These are phyloP conservation scores for Ictalurus punctatus DNA, from an alignment of 2,113 vertebrate species.

Conservation along the genomic window DNA sequence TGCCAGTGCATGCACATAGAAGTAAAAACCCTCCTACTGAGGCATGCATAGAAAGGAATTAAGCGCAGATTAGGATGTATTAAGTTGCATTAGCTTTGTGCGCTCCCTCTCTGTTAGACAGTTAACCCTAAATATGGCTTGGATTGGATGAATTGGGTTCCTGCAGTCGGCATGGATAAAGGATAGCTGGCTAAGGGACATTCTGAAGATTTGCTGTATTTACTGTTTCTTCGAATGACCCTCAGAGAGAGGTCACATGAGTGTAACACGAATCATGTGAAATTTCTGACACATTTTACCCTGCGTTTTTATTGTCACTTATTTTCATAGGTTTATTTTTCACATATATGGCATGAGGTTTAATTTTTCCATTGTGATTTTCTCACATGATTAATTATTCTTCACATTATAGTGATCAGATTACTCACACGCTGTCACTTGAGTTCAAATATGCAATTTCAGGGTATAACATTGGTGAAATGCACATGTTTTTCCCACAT, in stretches of 20 bases:
- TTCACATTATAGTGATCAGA: background rate
- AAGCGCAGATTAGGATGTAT: conserved; percentile 51
- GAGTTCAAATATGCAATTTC: background rate
- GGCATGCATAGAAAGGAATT: conserved; percentile 45
- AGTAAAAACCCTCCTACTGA: conserved; percentile 43
- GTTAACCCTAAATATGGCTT: conserved; percentile 43
- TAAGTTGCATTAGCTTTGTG: conserved; percentile 47
- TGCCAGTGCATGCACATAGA: conserved; percentile 15
- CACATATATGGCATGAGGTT: background rate
- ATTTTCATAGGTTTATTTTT: background rate
- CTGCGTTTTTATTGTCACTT: background rate
- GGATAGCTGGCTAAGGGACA: background rate
- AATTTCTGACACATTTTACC: background rate
- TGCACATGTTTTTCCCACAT: background rate
- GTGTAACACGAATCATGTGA: background rate
- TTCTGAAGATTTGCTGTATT: background rate
- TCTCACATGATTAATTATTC: background rate
- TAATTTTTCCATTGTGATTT: background rate
- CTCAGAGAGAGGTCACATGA: background rate
- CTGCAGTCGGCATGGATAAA: background rate
- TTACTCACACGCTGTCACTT: background rate
- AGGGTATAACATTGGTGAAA: background rate
- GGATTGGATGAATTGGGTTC: conserved; percentile 16
- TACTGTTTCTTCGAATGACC: background rate
- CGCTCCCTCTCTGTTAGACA: conserved; percentile 25